phyloP scores from a whole-genome alignment of 2,888 invertebrate genomes.

The Eledone cirrhosa region DNA sequence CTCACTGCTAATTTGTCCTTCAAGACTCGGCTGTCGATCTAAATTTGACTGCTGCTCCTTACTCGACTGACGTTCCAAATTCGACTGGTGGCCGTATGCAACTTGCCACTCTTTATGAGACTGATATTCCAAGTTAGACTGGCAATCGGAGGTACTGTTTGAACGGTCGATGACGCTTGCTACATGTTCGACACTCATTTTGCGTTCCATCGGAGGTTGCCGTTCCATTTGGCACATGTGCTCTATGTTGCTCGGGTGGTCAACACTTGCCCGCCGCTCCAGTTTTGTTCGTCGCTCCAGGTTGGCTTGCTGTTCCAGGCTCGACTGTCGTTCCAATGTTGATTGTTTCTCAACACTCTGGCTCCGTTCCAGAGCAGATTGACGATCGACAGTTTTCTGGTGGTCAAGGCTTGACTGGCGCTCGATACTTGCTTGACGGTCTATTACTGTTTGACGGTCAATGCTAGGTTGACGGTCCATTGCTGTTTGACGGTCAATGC shows the following conservation, averaged over 20 bases:
- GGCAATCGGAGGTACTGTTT: constrained; percentile 7
- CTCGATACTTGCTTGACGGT: constrained; percentile 6
- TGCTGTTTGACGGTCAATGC: constrained; percentile 12
- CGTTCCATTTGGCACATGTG: constrained; percentile 9
- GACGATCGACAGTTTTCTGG: constrained; percentile 5
- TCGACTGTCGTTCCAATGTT: constrained; percentile 15
- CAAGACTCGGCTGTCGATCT: constrained; percentile 15
- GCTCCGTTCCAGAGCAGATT: not conserved
- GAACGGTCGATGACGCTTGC: not conserved
- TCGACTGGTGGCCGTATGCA: constrained; percentile 9
- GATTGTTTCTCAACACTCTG: constrained; percentile 12
- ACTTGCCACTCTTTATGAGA: constrained; percentile 7
- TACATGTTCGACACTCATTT: constrained; percentile 10
- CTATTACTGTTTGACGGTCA: constrained; percentile 6
- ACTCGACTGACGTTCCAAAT: constrained; percentile 19
- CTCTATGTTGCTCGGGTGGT: constrained; percentile 5
- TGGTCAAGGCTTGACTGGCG: constrained; percentile 4
- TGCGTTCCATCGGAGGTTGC: constrained; percentile 11
- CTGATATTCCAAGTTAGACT: constrained; percentile 20
- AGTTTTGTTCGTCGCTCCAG: constrained; percentile 14
- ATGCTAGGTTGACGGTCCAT: constrained; percentile 19
- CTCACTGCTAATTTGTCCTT: not conserved
- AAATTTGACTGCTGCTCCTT: constrained; percentile 9
- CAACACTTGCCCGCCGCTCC: constrained; percentile 17
- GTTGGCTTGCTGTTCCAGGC: constrained; percentile 15